Conservation (phyloP, 1,140 invertebrate genomes). For the Coptotermes formosanus region DNA sequence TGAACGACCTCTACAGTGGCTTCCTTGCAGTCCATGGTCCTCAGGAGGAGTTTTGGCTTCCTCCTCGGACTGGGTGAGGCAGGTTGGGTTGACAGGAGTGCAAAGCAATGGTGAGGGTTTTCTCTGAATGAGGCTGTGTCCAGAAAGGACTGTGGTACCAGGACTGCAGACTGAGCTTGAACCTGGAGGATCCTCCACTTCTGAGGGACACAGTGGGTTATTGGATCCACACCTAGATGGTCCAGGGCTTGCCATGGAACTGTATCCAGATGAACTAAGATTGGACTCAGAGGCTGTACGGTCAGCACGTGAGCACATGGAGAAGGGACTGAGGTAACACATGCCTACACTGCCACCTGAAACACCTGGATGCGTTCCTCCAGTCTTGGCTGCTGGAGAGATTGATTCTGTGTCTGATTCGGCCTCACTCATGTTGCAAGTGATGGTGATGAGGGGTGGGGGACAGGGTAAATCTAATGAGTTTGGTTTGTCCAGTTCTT, state of each 20-base stretch:
- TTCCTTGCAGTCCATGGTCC: neutral
- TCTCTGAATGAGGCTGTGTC: neutral
- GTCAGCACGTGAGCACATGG: constrained; percentile 64
- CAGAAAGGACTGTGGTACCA: constrained; percentile 29
- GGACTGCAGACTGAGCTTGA: constrained; percentile 46
- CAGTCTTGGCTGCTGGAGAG: constrained; percentile 40
- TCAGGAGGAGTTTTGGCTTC: constrained; percentile 22
- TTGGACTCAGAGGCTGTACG: constrained; percentile 76
- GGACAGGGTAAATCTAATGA: constrained; percentile 64
- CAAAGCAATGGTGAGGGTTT: constrained; percentile 40
- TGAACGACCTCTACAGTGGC: constrained; percentile 13
- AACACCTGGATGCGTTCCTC: neutral
- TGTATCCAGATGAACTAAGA: constrained; percentile 77
- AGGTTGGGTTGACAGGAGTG: neutral
- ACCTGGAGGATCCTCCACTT: constrained; percentile 64
- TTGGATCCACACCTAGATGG: constrained; percentile 73
- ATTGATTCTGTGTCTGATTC: constrained; percentile 60
- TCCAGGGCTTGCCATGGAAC: constrained; percentile 75
- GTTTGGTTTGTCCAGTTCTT: constrained; percentile 57
- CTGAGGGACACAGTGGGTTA: constrained; percentile 68
- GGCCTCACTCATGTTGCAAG: constrained; percentile 67
- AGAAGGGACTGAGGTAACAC: constrained; percentile 73
- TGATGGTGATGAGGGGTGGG: constrained; percentile 71
- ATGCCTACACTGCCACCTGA: constrained; percentile 52
- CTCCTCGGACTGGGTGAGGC: neutral